Conservation (phyloP, 2,113 vertebrate species). For the Rafetus swinhoei region DNA sequence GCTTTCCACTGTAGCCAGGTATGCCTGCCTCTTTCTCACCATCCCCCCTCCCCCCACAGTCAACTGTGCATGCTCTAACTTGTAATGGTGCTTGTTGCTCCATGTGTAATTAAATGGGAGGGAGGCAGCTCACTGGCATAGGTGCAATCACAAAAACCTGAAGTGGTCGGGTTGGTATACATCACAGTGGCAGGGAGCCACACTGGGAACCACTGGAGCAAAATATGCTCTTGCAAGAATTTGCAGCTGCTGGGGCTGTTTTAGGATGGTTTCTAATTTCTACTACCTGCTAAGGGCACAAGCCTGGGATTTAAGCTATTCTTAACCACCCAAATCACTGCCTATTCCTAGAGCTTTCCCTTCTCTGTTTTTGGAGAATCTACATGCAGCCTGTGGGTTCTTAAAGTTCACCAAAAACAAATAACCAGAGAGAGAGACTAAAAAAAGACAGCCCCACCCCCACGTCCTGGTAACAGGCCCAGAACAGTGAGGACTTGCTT, state of each 20-base stretch:
- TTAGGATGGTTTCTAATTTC: not conserved
- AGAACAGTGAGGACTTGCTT: accelerated
- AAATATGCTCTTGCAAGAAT: not conserved
- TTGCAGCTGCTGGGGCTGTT: not conserved
- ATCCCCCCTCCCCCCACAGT: not conserved
- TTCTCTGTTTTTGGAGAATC: not conserved
- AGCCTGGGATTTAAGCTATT: not conserved
- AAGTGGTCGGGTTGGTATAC: not conserved
- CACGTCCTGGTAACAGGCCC: not conserved
- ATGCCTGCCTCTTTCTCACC: not conserved
- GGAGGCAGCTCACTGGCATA: not conserved
- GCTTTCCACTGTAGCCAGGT: not conserved
- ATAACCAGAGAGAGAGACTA: not conserved
- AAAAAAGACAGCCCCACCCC: not conserved
- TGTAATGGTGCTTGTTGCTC: not conserved
- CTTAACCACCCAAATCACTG: not conserved
- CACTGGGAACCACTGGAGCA: too few species aligned
- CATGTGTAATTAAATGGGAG: not conserved
- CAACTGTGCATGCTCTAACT: not conserved
- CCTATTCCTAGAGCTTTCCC: not conserved
- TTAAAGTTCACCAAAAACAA: not conserved
- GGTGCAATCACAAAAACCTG: not conserved
- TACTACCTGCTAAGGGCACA: not conserved
- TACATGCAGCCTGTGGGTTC: not conserved
- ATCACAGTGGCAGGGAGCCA: too few species aligned